Evolutionary conservation across 2,888 invertebrate genomes (phyloP), one percentile per base, ranked within the genome.

Genomic region (Calliopum simillimum): DNA sequence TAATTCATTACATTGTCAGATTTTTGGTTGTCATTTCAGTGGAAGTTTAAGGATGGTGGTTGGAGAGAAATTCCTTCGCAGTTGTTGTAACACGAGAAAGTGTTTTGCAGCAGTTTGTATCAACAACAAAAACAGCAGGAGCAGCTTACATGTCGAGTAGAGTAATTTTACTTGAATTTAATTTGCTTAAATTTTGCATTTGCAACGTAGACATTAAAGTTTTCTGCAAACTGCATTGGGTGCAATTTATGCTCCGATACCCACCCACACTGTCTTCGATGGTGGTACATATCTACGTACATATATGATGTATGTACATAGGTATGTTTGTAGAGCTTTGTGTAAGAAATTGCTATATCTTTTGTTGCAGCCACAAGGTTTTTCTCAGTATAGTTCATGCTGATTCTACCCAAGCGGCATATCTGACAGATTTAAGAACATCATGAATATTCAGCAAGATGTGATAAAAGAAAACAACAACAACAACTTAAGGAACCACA

Each of bases 1-100:
- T 72, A 74, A 74, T 74, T 72, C 72, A 72, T 71, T 71, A 74
- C 63, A 65, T 69, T 74, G 70, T 72, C 64, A 62, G 71, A 72
- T 72, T 71, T 69, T 72, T 58, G 72, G 72, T 58, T 71, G 67
- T 72, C 71, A 61, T 70, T 59, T 62, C 4, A 46, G 56, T 58
- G 16, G 51, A 16, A 16, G 25, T 33, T 14, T 33, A 13, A 2
- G 58, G 0, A 58, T 16, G 16, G 12, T 13, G 41, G 33, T 5
- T n/a, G 21, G 4, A 2, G 33, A 33, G 33, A 33, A 33, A 8
- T 33, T 33, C 8, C 8, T n/a, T n/a, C 33, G 33, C 33, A 33
- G 33, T n/a, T n/a, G n/a, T n/a, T n/a, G n/a, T n/a, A n/a, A n/a
- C n/a, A n/a, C n/a, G 8, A 33, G 33, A 33, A 33, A 33, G 33